phyloP scores from a whole-genome alignment of 1,140 invertebrate species.

The Lerema accius region DNA sequence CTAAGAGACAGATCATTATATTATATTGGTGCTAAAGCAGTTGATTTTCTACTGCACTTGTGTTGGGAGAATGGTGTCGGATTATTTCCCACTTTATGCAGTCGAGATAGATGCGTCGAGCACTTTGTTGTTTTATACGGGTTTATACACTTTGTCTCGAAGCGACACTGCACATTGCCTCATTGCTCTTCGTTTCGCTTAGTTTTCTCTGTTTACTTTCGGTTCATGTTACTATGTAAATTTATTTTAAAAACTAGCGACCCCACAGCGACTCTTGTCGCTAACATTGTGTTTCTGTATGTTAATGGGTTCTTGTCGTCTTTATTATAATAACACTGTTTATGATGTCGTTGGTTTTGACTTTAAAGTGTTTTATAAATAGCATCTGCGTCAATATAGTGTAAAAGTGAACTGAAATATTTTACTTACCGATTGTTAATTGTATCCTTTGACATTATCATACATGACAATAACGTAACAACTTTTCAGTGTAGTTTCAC shows the following conservation, averaged over 20 bases:
- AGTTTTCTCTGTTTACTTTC: constrained; percentile 75
- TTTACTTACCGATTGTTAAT: too few species aligned
- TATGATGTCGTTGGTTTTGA: neutral
- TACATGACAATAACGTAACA: too few species aligned
- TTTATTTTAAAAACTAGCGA: constrained; percentile 73
- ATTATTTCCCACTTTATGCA: constrained; percentile 74
- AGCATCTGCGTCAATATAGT: neutral
- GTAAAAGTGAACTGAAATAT: too few species aligned
- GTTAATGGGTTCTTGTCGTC: constrained; percentile 28
- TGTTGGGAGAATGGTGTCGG: constrained; percentile 56
- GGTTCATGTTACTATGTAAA: constrained; percentile 75
- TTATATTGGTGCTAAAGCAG: constrained; percentile 73
- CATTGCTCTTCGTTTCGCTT: constrained; percentile 78
- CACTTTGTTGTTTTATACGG: constrained; percentile 81
- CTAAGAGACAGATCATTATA: constrained; percentile 72
- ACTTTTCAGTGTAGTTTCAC: neutral
- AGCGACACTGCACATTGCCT: constrained; percentile 76
- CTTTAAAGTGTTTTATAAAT: neutral
- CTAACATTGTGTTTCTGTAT: constrained; percentile 38
- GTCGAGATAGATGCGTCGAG: constrained; percentile 69
- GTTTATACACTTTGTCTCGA: constrained; percentile 77
- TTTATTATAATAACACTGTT: constrained; percentile 16
- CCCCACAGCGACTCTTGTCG: constrained; percentile 48
- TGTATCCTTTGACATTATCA: too few species aligned
- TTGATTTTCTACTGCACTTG: constrained; percentile 58